These are phyloP conservation scores for Chondrosia reniformis DNA, from an alignment of 37 sponge, comb jelly and placozoan species.

Conservation along the genomic window DNA sequence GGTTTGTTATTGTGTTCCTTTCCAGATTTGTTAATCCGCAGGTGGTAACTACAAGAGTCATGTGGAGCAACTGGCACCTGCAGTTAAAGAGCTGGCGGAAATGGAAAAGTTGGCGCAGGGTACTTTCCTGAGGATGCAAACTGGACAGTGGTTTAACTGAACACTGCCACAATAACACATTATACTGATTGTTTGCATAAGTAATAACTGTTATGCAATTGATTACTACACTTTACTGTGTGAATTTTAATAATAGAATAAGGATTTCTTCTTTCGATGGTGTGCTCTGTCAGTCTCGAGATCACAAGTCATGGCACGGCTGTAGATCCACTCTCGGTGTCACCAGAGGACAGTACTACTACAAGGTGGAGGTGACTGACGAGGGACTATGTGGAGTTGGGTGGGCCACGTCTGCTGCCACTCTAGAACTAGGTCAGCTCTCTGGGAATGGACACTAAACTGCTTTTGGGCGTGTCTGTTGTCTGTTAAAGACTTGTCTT, in stretches of 20 bases:
- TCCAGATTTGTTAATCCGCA: not conserved
- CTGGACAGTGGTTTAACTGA: no score
- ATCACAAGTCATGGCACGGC: constrained; percentile 78
- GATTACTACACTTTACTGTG: no score
- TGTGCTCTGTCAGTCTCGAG: constrained; percentile 84
- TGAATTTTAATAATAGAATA: no score
- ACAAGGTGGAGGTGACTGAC: constrained; percentile 90
- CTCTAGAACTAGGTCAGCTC: constrained; percentile 73
- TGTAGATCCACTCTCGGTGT: constrained; percentile 71
- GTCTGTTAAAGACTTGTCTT: no score
- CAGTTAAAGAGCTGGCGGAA: constrained; percentile 66
- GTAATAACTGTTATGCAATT: no score
- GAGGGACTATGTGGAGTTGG: constrained; percentile 96
- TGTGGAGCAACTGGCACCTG: constrained; percentile 60
- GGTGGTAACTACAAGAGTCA: constrained; percentile 47
- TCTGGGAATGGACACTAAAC: not conserved
- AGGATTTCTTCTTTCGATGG: no score
- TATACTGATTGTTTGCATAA: no score
- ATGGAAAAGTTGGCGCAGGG: constrained; percentile 79
- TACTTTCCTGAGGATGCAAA: constrained; percentile 68
- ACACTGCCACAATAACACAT: no score
- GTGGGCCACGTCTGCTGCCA: constrained; percentile 71
- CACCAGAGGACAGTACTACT: constrained; percentile 70
- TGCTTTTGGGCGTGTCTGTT: not conserved
- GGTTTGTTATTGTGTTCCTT: no score